These are phyloP conservation scores for Germaria angustata DNA, from an alignment of 2,888 invertebrate species.

Conservation along the genomic window DNA sequence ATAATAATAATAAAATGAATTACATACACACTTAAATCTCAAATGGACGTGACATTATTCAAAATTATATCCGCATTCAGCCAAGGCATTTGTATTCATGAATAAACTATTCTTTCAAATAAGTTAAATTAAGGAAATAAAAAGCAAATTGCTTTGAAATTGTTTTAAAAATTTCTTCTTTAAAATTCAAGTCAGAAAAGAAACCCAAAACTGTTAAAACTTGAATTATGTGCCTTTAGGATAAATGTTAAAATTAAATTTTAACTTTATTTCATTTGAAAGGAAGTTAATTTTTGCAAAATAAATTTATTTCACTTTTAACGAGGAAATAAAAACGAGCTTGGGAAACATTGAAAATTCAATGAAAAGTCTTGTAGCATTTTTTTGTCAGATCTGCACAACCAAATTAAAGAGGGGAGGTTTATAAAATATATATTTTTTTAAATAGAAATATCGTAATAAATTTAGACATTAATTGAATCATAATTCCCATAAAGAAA, in stretches of 20 bases:
- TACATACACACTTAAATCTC: too few relatives aligned
- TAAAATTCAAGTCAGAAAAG: background rate
- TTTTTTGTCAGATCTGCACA: background rate
- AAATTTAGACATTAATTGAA: too few relatives aligned
- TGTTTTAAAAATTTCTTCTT: too few relatives aligned
- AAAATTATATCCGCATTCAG: too few relatives aligned
- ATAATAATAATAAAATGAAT: too few relatives aligned
- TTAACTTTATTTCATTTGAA: background rate
- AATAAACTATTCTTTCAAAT: too few relatives aligned
- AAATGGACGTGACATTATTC: background rate
- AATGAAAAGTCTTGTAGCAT: background rate
- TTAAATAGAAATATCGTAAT: too few relatives aligned
- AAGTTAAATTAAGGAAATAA: background rate
- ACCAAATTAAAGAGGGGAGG: too few relatives aligned
- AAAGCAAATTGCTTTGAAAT: too few relatives aligned
- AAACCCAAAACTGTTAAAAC: background rate
- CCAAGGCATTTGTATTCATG: too few relatives aligned
- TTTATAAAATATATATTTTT: too few relatives aligned
- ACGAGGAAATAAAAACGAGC: conserved; percentile 5
- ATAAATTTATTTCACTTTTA: conserved; percentile 20
- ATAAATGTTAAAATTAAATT: background rate
- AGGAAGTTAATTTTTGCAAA: conserved; percentile 2
- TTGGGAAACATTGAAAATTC: background rate
- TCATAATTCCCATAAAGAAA: too few relatives aligned
- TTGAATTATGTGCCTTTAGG: background rate